Evolutionary conservation across 2,888 invertebrate genomes (phyloP).

Genomic region (Bombyx huttoni): DNA sequence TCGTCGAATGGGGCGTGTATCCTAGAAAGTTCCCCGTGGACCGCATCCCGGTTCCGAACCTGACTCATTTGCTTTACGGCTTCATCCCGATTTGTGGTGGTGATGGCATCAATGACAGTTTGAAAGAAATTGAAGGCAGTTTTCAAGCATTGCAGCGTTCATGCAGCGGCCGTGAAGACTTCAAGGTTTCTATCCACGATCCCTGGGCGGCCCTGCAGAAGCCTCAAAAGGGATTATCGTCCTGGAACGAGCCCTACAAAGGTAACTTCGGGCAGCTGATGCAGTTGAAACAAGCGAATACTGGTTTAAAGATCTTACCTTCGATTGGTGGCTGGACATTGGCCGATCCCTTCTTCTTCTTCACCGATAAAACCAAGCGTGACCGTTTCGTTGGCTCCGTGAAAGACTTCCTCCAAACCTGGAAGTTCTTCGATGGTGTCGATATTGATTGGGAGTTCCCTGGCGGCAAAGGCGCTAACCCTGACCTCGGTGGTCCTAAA

Average conservation of each 20-base stretch:
- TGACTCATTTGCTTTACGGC: constrained; percentile 59
- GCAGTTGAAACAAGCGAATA: constrained; percentile 59
- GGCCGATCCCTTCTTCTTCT: constrained; percentile 64
- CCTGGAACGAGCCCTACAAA: constrained; percentile 67
- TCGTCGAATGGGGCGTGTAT: constrained; percentile 66
- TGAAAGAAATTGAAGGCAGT: constrained; percentile 65
- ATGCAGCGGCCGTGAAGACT: constrained; percentile 61
- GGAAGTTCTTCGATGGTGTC: constrained; percentile 67
- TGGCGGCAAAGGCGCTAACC: constrained; percentile 64
- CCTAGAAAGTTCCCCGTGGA: constrained; percentile 63
- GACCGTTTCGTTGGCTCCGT: constrained; percentile 56
- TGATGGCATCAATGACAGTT: constrained; percentile 65
- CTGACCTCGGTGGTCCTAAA: constrained; percentile 51
- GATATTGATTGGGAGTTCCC: constrained; percentile 69
- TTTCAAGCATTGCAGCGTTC: constrained; percentile 63
- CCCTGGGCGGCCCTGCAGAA: constrained; percentile 66
- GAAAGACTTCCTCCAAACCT: constrained; percentile 58
- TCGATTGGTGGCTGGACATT: constrained; percentile 64
- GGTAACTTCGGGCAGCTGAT: constrained; percentile 64
- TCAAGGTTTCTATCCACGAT: constrained; percentile 62
- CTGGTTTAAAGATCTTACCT: constrained; percentile 57
- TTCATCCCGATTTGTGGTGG: constrained; percentile 66
- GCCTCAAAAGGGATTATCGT: constrained; percentile 56
- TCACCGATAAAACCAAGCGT: constrained; percentile 50
- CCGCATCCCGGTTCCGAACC: constrained; percentile 50